phyloP scores from a whole-genome alignment of 2,113 vertebrate species.

The Spermophilus dauricus region DNA sequence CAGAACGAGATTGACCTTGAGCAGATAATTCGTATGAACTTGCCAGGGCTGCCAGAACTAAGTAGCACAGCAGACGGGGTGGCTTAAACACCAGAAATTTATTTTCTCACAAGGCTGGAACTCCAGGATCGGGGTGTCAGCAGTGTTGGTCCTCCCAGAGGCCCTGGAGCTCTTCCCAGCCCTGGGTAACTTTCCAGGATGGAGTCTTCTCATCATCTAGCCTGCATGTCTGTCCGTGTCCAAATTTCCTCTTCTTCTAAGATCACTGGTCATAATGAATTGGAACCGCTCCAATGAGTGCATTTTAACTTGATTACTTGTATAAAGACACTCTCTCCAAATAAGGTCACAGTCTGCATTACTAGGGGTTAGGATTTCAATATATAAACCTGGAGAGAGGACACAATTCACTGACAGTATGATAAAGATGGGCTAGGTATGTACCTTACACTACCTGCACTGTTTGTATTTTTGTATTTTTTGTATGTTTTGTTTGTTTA shows the following conservation, averaged over 20 bases:
- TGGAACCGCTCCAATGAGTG: too few relatives aligned
- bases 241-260: neutral
- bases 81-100: neutral
- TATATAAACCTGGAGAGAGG: neutral
- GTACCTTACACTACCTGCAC: neutral
- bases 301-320: neutral
- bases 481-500: neutral
- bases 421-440: neutral
- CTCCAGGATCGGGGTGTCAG: neutral
- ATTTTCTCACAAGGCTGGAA: neutral
- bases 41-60: neutral
- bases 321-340: constrained; percentile 22
- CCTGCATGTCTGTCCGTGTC: neutral
- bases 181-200: too few relatives aligned
- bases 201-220: neutral
- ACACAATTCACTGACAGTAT: neutral
- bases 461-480: too few relatives aligned
- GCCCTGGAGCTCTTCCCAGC: neutral
- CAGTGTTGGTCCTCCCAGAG: neutral
- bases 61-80: neutral
- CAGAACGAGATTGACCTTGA: neutral
- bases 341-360: neutral
- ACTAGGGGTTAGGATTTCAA: neutral
- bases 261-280: neutral
- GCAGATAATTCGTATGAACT: neutral